Evolutionary conservation across 2,888 invertebrate genomes (phyloP), one percentile per base, ranked within the genome.

Genomic region (Drosophila histrio): DNA sequence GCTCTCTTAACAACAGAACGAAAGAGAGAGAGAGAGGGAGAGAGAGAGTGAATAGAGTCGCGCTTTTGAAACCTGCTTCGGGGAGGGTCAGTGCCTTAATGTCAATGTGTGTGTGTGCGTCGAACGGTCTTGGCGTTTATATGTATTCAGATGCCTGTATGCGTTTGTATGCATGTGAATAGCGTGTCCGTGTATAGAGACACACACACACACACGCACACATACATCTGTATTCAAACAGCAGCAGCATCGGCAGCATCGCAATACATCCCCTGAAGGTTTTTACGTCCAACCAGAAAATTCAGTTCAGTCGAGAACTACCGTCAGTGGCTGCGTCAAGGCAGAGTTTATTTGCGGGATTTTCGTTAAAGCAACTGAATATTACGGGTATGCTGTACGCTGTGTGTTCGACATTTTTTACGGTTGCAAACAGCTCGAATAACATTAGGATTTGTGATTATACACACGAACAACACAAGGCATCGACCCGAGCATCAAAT

Each of bases 211-310:
- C 52, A 61, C 52, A 60, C 60, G 46, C 52, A 61, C 52, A 60
- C 60, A 49, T 47, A 61, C 52, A 53, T 59, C 46, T 69, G 74
- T 74, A 59, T 64, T 64, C 52, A 74, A 54, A 53, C 76, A 44
- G 76, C 78, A 72, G 69, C 78, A 56, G 59, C 69, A 59, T 53
- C 80, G 47, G 50, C 77, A 64, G 72, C 72, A 73, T 72, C 72
- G 66, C 56, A 39, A 57, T 69, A 86, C 84, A 91, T 91, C 91
- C 92, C 92, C 92, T 79, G 83, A 87, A 91, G 91, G 90, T 91
- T 78, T 91, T 90, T 90, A 87, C 79, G 87, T 82, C 90, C 90
- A 88, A 89, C 88, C 88, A 89, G 89, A 89, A 89, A 90, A 89
- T 87, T 87, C 77, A 78, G 88, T 89, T 90, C 90, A 90, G 90